Base-by-base conservation (phyloP, 2,888 invertebrate species). In the Pandemis corylana region DNA sequence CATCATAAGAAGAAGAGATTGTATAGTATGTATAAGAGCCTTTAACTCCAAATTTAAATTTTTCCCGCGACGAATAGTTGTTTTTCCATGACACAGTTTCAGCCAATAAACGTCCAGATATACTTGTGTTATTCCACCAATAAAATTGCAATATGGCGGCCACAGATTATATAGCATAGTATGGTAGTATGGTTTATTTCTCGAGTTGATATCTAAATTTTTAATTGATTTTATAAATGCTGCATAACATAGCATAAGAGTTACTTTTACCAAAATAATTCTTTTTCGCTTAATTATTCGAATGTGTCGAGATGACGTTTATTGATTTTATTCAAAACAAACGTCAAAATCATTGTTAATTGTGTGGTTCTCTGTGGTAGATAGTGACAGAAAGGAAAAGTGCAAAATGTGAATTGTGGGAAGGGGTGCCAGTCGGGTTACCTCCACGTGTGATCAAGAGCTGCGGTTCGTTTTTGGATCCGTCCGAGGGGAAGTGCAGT, bases 371-470 rank as follows among this genome's bases (percentile, higher is more conserved):
- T 74, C 74, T 74, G 70, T 70, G 42, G 41, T 69, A 53, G 15
- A 51, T 64, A 68, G 12, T 66, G 74, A 75, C 70, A 42, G 70
- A 66, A 70, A 71, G 69, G 71, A 75, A 76, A 74, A 70, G 67
- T 69, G 41, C 68, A 78, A 80, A 79, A 84, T 86, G 89, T 87
- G 88, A 88, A 87, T 87, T 87, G 86, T n/a, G n/a, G n/a, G n/a
- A n/a, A n/a, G n/a, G n/a, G n/a, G n/a, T n/a, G n/a, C n/a, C n/a
- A n/a, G n/a, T n/a, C n/a, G n/a, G n/a, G n/a, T n/a, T n/a, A n/a
- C n/a, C n/a, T n/a, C n/a, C n/a, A n/a, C n/a, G n/a, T n/a, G n/a
- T n/a, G n/a, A n/a, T n/a, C n/a, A n/a, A n/a, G n/a, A n/a, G n/a
- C n/a, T n/a, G n/a, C n/a, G n/a, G n/a, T n/a, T n/a, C n/a, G n/a